Evolutionary conservation across 2,113 vertebrate genomes (phyloP), one percentile per base, ranked within the genome.

Genomic region (Brachypodius melanocephalos): DNA sequence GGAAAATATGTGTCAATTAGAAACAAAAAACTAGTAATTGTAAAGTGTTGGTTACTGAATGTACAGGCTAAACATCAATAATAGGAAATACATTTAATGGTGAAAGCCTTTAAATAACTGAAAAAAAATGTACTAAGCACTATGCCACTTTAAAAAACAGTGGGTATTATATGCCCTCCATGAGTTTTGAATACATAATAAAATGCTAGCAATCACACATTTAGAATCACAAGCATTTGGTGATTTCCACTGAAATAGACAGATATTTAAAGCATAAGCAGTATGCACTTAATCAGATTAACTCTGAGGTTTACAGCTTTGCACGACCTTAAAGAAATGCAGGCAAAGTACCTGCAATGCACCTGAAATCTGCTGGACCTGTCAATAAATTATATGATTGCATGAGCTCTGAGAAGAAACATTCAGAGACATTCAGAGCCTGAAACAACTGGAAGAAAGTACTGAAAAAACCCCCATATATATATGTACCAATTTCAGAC

Each of bases 291-390:
- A 92, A 93, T 24, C 1, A 85, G 93, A 90, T 94, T 36, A 88
- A 92, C 88, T 90, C 34, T 95, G 40, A 87, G 3, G 8, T 89
- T 94, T 83, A 73, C 15, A 78, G 66, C 38, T 79, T 45, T 85
- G 42, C 1, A 0, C 52, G 83, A 90, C 32, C 68, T 93, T 52
- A 96, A 93, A 90, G 52, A 79, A 92, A 89, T 83, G 49, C 58
- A 95, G 54, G 49, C 34, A 91, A 89, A 78, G 42, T 74, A 90
- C 69, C 66, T 91, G 61, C 77, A 96, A 88, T 81, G 67, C 65
- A 94, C 63, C 63, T 9, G 1, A 79, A 90, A 83, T 54, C 48
- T 74, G 79, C 45, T 83, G 20, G 62, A 87, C 26, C 26, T 75
- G 55, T 95, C 68, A 95, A 36, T 82, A 76, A 76, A 82, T 54